These are phyloP conservation scores for Alosa alosa DNA, from an alignment of 2,113 vertebrate genomes.

Conservation along the genomic window DNA sequence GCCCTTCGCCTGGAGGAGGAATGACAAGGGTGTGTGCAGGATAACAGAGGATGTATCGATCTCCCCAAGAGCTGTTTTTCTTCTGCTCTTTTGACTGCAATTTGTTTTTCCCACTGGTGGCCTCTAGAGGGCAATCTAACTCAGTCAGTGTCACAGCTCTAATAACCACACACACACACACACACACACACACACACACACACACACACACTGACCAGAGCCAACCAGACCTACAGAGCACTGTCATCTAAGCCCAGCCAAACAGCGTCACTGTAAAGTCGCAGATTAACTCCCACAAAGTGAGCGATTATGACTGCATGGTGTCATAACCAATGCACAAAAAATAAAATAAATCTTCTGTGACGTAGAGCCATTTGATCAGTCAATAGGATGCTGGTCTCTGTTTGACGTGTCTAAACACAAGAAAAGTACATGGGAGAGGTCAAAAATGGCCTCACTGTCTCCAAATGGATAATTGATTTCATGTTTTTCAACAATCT, in stretches of 20 bases:
- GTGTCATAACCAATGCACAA: background rate
- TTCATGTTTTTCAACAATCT: conserved; percentile 33
- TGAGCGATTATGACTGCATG: background rate
- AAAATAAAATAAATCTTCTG: background rate
- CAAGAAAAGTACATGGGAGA: background rate
- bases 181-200: background rate
- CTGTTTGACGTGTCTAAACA: background rate
- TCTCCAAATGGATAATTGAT: conserved; percentile 12
- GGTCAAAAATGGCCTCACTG: background rate
- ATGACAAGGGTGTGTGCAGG: background rate
- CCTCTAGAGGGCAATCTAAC: conserved; percentile 40
- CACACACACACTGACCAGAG: background rate
- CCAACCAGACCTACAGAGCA: conserved; percentile 6
- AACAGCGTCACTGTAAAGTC: background rate
- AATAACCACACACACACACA: background rate
- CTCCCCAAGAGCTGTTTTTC: background rate
- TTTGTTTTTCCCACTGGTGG: background rate
- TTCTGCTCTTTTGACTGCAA: background rate
- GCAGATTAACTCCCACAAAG: conserved; percentile 1
- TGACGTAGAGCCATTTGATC: background rate
- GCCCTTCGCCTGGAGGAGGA: background rate
- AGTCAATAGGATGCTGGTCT: background rate
- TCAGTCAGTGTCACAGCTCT: background rate
- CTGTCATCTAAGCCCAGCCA: background rate
- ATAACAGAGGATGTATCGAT: background rate